Evolutionary conservation across 2,113 vertebrate genomes (phyloP), one percentile per base, ranked within the genome.

Genomic region (Chlamydotis undulata): DNA sequence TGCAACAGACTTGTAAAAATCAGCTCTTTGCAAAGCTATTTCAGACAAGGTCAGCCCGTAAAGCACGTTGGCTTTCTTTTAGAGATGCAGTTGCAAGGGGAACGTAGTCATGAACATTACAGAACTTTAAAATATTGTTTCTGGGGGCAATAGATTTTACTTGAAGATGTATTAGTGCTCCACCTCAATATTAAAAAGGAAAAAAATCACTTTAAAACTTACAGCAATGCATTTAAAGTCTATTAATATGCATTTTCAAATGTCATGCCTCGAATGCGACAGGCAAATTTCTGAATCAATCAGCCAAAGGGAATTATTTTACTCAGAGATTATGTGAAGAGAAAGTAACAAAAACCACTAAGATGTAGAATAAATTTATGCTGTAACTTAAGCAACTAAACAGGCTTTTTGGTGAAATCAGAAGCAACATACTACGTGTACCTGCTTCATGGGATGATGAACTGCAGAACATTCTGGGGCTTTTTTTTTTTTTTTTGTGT

Each of bases 221-320:
- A 81, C 18, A 94, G 87, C 35, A 83, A 74, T 35, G 26, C 90
- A 94, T 96, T 97, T 89, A 81, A 79, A 96, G 74, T 87, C 92
- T 56, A 94, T 97, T 96, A 97, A 57, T 18, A 41, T 41, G 84
- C 8, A 0, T 78, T 94, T 90, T 84, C 90, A 96, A 96, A 97
- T 95, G 96, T 83, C 92, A 92, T 23, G 41, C 78, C 76, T 96
- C 0, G 2, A 87, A 90, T 65, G 47, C 29, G 50, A 93, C 92
- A 93, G 70, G 55, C 63, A 95, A 94, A 95, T 89, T 94, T 90
- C 96, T 64, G 76, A 96, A 93, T 96, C 89, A 83, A 91, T 96
- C 87, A 91, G 92, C 49, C 84, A 88, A 93, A 83, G 24, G 56
- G 60, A 96, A 97, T 87, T 97, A 67, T 93, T 96, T 96, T 52